phyloP scores from a whole-genome alignment of 2,888 invertebrate genomes.

The Yponomeuta plumbellus region DNA sequence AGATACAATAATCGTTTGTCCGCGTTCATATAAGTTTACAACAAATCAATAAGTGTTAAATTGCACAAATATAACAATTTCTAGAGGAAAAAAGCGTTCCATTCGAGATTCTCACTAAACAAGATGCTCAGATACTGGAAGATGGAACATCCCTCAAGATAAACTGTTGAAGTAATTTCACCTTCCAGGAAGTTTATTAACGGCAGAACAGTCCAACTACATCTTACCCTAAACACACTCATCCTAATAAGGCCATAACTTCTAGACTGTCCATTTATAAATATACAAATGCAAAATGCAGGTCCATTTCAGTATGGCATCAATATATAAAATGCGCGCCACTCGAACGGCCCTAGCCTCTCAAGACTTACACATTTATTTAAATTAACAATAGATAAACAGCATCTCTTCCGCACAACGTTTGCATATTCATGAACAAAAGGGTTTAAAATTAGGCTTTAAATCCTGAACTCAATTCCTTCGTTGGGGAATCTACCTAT shows the following conservation, averaged over 20 bases:
- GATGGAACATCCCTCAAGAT: too few relatives aligned
- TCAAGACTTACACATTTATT: neutral
- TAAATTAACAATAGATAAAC: neutral
- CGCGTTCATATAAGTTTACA: too few relatives aligned
- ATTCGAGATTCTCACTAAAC: too few relatives aligned
- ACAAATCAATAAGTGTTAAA: too few relatives aligned
- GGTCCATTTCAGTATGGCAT: neutral
- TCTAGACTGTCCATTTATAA: conserved; percentile 18
- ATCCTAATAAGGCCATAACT: conserved; percentile 55
- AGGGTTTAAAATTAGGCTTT: neutral
- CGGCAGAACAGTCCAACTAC: conserved; percentile 23
- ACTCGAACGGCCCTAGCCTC: neutral
- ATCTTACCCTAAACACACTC: conserved; percentile 36
- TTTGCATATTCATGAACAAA: neutral
- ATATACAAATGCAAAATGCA: too few relatives aligned
- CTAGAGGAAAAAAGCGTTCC: conserved; percentile 45
- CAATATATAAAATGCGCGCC: neutral
- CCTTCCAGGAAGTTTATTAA: too few relatives aligned
- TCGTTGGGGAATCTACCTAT: neutral
- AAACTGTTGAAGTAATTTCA: too few relatives aligned
- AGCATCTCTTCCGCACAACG: neutral
- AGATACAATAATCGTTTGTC: too few relatives aligned
- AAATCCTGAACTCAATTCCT: conserved; percentile 3
- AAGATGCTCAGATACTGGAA: too few relatives aligned
- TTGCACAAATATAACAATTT: conserved; percentile 18